These are phyloP conservation scores for Otolemur crassicaudatus DNA, from an alignment of 2,797 vertebrate genomes.

Conservation along the genomic window DNA sequence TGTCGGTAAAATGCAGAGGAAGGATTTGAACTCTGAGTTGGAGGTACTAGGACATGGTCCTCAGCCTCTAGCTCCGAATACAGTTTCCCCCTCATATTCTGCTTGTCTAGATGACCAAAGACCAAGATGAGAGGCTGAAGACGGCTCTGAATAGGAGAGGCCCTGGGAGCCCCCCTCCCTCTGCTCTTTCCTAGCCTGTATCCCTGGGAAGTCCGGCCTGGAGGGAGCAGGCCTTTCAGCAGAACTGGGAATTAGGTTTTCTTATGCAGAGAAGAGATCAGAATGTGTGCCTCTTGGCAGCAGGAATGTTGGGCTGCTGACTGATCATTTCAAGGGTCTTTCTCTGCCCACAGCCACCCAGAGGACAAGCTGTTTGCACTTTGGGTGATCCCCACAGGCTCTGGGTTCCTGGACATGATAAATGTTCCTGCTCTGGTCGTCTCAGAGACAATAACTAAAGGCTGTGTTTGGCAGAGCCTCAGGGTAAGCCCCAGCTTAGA, in stretches of 20 bases:
- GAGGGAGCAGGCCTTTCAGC: too few species aligned
- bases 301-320: background rate
- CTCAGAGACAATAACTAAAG: background rate
- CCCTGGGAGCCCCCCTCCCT: rapidly evolving
- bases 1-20: too few species aligned
- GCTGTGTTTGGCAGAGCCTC: background rate
- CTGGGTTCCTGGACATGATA: background rate
- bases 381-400: background rate
- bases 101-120: background rate
- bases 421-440: background rate
- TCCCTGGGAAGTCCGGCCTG: background rate
- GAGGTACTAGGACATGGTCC: background rate
- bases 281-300: background rate
- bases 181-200: background rate
- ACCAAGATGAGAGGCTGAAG: background rate
- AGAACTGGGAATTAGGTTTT: background rate
- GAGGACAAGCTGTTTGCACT: background rate
- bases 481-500: background rate
- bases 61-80: background rate
- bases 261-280: background rate
- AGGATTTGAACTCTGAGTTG: background rate
- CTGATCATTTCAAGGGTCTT: background rate
- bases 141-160: background rate
- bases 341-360: background rate
- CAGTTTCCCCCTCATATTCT: background rate